phyloP scores from a whole-genome alignment of 2,113 vertebrate species.

The Petrocephalus zakoni region DNA sequence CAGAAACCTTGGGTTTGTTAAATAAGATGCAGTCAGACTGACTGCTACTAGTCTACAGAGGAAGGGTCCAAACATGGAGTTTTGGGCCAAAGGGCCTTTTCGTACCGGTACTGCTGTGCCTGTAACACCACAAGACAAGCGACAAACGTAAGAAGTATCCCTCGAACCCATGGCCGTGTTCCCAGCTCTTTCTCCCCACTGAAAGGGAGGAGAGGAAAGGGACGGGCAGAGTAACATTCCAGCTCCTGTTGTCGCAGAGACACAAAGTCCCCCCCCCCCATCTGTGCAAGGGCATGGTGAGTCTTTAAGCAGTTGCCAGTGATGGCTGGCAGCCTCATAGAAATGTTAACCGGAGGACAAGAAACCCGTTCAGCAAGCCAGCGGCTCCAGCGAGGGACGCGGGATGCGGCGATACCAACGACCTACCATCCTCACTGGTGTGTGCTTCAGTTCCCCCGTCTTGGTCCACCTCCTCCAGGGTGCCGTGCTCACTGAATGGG shows the following conservation, averaged over 20 bases:
- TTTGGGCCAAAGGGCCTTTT: background rate
- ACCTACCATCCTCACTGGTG: slow-evolving; percentile 92
- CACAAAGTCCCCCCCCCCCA: background rate
- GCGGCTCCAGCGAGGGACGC: background rate
- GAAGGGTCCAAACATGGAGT: background rate
- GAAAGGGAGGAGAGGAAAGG: background rate
- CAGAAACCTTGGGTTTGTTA: background rate
- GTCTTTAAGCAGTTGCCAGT: background rate
- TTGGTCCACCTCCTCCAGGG: slow-evolving; percentile 86
- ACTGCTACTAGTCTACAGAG: background rate
- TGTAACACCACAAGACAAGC: slow-evolving; percentile 27
- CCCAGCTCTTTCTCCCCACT: slow-evolving; percentile 30
- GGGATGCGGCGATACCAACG: background rate
- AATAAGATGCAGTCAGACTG: background rate
- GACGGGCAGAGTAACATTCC: background rate
- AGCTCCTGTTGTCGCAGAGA: background rate
- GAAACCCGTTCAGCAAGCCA: background rate
- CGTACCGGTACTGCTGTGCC: background rate
- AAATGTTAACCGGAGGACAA: background rate
- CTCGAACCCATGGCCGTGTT: slow-evolving; percentile 27
- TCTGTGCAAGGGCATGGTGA: background rate
- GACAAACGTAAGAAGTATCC: slow-evolving; percentile 49
- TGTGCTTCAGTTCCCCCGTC: slow-evolving; percentile 85
- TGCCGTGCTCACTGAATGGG: slow-evolving; percentile 90
- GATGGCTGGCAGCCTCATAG: background rate